These are phyloP conservation scores for Spialia ferax DNA, from an alignment of 2,888 invertebrate species.

Conservation along the genomic window DNA sequence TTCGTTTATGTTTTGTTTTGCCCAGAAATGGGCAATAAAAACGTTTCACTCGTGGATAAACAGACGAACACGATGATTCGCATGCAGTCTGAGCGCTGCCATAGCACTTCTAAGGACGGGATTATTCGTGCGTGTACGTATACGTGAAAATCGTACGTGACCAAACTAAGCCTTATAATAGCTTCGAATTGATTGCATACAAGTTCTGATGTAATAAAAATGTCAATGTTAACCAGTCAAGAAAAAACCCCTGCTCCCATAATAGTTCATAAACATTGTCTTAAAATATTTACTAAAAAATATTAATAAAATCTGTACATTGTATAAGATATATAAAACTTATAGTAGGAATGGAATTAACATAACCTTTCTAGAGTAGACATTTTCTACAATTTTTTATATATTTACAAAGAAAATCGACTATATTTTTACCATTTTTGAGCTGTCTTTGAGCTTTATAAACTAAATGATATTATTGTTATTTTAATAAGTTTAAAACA, in stretches of 20 bases:
- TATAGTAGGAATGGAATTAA: conserved; percentile 75
- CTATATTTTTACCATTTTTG: conserved; percentile 61
- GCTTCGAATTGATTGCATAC: no score
- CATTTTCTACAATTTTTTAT: conserved; percentile 57
- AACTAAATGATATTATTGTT: conserved; percentile 62
- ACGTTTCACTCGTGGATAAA: no score
- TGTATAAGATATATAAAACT: conserved; percentile 66
- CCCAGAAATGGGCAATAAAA: no score
- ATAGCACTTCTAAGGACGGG: no score
- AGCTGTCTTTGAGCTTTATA: conserved; percentile 84
- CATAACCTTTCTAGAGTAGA: conserved; percentile 51
- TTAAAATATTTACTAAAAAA: conserved; percentile 53
- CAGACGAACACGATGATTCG: no score
- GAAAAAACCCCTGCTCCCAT: conserved; percentile 38
- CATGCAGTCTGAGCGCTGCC: no score
- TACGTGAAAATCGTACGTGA: no score
- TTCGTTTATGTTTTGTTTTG: no score
- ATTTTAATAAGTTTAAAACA: conserved; percentile 35
- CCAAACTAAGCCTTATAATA: no score
- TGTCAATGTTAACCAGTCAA: conserved; percentile 3
- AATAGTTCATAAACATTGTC: conserved; percentile 50
- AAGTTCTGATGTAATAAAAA: conserved; percentile 7
- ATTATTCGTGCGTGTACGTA: no score
- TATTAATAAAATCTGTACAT: conserved; percentile 57
- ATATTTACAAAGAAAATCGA: conserved; percentile 70